These are phyloP conservation scores for Pteropus alecto DNA, from an alignment of 2,113 vertebrate species.

Conservation along the genomic window DNA sequence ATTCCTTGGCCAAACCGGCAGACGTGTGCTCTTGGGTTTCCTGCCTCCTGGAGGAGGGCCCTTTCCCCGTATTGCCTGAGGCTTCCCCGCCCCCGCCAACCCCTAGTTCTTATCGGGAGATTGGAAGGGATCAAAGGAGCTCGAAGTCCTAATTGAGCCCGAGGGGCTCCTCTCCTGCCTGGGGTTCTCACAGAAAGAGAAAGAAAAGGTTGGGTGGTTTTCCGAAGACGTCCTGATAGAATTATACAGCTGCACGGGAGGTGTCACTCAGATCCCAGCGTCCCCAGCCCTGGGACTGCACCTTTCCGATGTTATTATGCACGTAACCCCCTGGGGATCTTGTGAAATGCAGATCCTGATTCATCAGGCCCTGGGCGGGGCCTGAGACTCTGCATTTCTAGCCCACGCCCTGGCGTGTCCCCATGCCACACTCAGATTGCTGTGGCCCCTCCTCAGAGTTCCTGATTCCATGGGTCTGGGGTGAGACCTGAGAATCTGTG, in stretches of 20 bases:
- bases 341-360: not conserved
- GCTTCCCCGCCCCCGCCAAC: not conserved
- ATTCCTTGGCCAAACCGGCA: not conserved
- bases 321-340: rapidly evolving
- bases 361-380: not conserved
- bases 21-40: not conserved
- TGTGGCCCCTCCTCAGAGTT: not conserved
- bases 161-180: not conserved
- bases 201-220: constrained; percentile 42
- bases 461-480: not conserved
- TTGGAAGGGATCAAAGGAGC: constrained; percentile 59
- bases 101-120: constrained; percentile 7
- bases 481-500: not conserved
- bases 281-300: rapidly evolving
- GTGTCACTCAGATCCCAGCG: too few relatives aligned
- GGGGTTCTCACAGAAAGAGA: constrained; percentile 19
- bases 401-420: too few relatives aligned
- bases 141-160: not conserved
- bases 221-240: not conserved
- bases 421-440: not conserved
- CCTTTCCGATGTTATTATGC: not conserved
- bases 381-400: not conserved
- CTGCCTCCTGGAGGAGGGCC: not conserved
- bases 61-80: not conserved
- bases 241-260: not conserved